Conservation (phyloP, 2,888 invertebrate genomes). For the Stenolophus ochropezus region DNA sequence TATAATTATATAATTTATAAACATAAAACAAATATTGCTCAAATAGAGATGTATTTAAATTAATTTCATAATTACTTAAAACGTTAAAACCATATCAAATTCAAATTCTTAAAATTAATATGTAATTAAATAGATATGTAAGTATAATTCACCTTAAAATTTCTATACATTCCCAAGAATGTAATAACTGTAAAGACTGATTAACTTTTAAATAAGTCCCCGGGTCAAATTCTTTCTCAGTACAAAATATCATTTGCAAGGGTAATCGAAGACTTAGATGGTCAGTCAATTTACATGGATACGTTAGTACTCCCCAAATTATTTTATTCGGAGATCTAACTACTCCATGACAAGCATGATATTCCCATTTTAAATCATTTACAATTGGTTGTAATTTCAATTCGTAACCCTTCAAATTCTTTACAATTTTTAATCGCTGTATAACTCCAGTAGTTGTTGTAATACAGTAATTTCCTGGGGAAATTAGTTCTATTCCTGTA, state of each 20-base stretch:
- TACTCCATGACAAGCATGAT: conserved; percentile 67
- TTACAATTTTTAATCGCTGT: conserved; percentile 67
- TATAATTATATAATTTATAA: conserved; percentile 42
- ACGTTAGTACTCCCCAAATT: conserved; percentile 66
- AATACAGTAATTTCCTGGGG: conserved; percentile 66
- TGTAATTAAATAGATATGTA: too few relatives aligned
- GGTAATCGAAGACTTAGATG: conserved; percentile 62
- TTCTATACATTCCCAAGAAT: conserved; percentile 71
- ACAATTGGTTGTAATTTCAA: conserved; percentile 66
- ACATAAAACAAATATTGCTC: conserved; percentile 50
- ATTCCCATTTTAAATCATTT: conserved; percentile 67
- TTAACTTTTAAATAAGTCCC: conserved; percentile 67
- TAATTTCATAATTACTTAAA: too few relatives aligned
- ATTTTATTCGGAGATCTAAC: conserved; percentile 67
- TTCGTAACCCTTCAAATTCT: conserved; percentile 65
- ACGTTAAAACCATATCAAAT: too few relatives aligned
- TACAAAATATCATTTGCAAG: conserved; percentile 67
- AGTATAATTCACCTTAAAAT: conserved; percentile 67
- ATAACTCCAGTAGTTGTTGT: conserved; percentile 67
- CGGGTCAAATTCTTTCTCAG: conserved; percentile 66
- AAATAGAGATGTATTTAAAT: too few relatives aligned
- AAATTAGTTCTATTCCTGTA: conserved; percentile 67
- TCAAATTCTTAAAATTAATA: too few relatives aligned
- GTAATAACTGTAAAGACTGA: conserved; percentile 65
- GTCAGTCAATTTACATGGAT: conserved; percentile 65